Conservation (phyloP, 2,888 invertebrate genomes). For the Tiliacea aurago region DNA sequence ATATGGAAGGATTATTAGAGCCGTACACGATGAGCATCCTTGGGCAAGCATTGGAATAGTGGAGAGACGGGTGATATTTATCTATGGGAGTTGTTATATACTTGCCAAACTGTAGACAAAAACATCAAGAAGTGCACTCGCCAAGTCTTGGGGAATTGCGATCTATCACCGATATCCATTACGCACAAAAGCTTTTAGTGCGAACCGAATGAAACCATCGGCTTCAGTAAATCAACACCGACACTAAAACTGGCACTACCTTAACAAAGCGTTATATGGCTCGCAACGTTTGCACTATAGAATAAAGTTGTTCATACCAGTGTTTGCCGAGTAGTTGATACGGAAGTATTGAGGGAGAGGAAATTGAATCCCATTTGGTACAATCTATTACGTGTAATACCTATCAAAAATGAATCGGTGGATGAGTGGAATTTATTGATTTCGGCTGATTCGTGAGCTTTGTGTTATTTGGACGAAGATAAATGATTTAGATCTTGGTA, state of each 20-base stretch:
- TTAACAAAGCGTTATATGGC: slow-evolving; percentile 45
- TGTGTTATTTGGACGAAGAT: not conserved
- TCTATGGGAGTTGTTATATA: slow-evolving; percentile 12
- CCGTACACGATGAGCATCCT: too few relatives aligned
- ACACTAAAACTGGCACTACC: slow-evolving; percentile 56
- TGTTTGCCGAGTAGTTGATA: slow-evolving; percentile 64
- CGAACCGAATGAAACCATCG: slow-evolving; percentile 65
- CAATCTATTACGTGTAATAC: slow-evolving; percentile 67
- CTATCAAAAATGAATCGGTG: slow-evolving; percentile 57
- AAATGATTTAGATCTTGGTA: not conserved
- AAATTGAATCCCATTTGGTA: slow-evolving; percentile 75
- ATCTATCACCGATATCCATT: slow-evolving; percentile 68
- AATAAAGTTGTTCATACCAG: slow-evolving; percentile 48
- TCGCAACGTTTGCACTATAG: slow-evolving; percentile 33
- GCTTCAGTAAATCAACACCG: slow-evolving; percentile 64
- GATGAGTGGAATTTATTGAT: slow-evolving; percentile 49
- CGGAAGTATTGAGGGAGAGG: slow-evolving; percentile 72
- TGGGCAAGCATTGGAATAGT: too few relatives aligned
- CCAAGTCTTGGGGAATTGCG: slow-evolving; percentile 50
- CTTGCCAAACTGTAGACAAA: slow-evolving; percentile 48
- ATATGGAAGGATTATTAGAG: too few relatives aligned
- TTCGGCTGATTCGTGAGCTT: slow-evolving; percentile 40
- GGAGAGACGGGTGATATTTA: too few relatives aligned
- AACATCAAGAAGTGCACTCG: slow-evolving; percentile 61
- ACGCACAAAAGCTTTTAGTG: slow-evolving; percentile 74